Conservation (phyloP, 2,888 invertebrate genomes). For the Aphidoletes aphidimyza region DNA sequence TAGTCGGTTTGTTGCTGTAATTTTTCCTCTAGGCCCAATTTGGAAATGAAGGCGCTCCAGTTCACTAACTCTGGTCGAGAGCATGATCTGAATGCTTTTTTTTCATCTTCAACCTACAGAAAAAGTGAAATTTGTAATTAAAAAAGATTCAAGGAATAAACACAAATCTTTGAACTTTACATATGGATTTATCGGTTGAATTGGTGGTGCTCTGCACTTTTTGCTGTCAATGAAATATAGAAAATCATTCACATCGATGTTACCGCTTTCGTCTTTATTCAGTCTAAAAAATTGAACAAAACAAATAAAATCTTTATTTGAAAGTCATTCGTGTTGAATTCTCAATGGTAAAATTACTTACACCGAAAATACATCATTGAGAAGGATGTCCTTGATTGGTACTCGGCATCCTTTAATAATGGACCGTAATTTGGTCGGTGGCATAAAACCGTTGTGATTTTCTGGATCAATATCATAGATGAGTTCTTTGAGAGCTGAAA, state of each 20-base stretch:
- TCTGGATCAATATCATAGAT: conserved; percentile 70
- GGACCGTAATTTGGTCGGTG: conserved; percentile 71
- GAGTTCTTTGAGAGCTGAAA: conserved; percentile 72
- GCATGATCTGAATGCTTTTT: conserved; percentile 57
- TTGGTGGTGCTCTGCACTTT: conserved; percentile 68
- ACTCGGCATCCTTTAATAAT: conserved; percentile 76
- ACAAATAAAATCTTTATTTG: not conserved
- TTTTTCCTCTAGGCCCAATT: conserved; percentile 63
- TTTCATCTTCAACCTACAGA: conserved; percentile 56
- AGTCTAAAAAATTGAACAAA: conserved; percentile 67
- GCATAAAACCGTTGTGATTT: conserved; percentile 70
- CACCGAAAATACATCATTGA: conserved; percentile 78
- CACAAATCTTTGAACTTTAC: conserved; percentile 60
- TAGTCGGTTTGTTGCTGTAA: conserved; percentile 58
- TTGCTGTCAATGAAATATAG: conserved; percentile 77
- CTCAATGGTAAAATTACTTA: too few species aligned
- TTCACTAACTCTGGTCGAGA: conserved; percentile 62
- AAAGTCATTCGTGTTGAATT: too few species aligned
- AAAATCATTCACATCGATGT: conserved; percentile 76
- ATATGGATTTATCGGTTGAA: conserved; percentile 68
- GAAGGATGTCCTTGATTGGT: conserved; percentile 74
- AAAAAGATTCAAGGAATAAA: not conserved
- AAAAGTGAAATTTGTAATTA: not conserved
- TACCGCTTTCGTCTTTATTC: conserved; percentile 73
- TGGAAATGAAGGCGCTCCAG: conserved; percentile 63